Base-by-base conservation (phyloP, 1,140 invertebrate genomes). In the Diorhabda sublineata region DNA sequence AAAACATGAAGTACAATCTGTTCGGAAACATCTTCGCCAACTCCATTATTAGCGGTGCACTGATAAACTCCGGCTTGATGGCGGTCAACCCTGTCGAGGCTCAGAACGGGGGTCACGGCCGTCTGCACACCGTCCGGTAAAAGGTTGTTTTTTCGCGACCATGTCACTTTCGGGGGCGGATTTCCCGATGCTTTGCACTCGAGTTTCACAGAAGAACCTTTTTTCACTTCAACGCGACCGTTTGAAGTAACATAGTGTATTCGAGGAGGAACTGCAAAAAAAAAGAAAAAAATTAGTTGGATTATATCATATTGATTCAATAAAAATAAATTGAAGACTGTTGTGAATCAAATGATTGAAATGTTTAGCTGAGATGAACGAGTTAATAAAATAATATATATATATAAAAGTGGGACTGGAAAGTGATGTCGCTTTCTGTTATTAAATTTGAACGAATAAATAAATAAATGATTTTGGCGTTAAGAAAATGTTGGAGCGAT, bases 101-200 rank as follows among this genome's bases (percentile, higher is more conserved):
- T 79, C 47, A 85, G 77, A 56, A 82, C 78, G 66, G 83, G 81
- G 44, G 83, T 82, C 68, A 83, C 79, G 5, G 82, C 76, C 71
- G 83, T 84, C 73, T 84, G 83, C 61, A 85, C 84, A 68, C 83
- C 84, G 77, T 79, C 73, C 66, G 87, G 87, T 63, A 89, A 82
- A 68, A 87, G 79, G 77, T 87, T 87, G 79, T 86, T 87, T 81
- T 86, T 87, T 78, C 87, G 82, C 61, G 86, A 87, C 88, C 88
- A 90, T 61, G 85, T 87, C 69, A 90, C 87, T 71, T 82, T 87
- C 47, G 88, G 88, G 64, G 83, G 83, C 45, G 88, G 88, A 83
- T 89, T 89, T 69, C 88, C 88, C 67, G 83, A 83, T 68, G 86
- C 87, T 75, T 84, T 83, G 78, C 88, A 90, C 77, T 88, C 85